Percentiles rank a stretch among this genome's conserved stretches.
These are phyloP conservation scores for Pterostichus madidus DNA, from an alignment of 2,888 invertebrate genomes.

Conservation along the genomic window DNA sequence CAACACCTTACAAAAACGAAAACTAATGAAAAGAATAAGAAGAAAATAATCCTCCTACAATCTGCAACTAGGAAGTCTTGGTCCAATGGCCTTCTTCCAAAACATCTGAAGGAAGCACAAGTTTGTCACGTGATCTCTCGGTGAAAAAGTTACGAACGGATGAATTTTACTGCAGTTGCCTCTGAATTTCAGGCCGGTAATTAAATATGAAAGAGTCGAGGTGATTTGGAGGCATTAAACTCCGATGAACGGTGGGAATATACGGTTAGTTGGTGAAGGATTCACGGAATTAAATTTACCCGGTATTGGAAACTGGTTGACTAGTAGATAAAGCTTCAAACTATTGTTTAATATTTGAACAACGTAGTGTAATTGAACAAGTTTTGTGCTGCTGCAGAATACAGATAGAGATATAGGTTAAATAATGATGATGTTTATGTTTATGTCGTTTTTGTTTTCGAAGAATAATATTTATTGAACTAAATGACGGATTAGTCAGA, in stretches of 20 bases:
- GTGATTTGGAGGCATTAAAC: constrained; percentile 11
- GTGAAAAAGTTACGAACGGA: constrained; percentile 14
- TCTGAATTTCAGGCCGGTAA: background rate
- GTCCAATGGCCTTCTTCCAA: constrained; percentile 10
- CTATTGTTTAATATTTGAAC: constrained; percentile 35
- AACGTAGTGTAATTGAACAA: constrained; percentile 17
- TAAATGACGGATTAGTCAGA: no score
- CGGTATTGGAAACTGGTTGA: background rate
- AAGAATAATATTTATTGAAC: no score
- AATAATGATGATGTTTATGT: background rate
- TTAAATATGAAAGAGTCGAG: constrained; percentile 10
- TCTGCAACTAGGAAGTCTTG: background rate
- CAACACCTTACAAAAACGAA: constrained; percentile 18
- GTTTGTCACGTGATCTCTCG: constrained; percentile 21
- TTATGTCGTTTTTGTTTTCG: background rate
- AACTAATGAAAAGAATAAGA: background rate
- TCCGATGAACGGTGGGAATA: background rate
- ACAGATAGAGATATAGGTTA: background rate
- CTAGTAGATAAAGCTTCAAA: background rate
- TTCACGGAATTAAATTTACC: background rate
- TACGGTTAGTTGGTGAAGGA: background rate
- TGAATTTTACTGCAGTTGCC: background rate
- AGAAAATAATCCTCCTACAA: background rate
- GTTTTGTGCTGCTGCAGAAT: background rate
- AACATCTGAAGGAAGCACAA: constrained; percentile 15